Percentiles rank a stretch among this genome's conserved stretches.
Conservation (phyloP, 2,888 invertebrate species). For the Agriopis marginaria region DNA sequence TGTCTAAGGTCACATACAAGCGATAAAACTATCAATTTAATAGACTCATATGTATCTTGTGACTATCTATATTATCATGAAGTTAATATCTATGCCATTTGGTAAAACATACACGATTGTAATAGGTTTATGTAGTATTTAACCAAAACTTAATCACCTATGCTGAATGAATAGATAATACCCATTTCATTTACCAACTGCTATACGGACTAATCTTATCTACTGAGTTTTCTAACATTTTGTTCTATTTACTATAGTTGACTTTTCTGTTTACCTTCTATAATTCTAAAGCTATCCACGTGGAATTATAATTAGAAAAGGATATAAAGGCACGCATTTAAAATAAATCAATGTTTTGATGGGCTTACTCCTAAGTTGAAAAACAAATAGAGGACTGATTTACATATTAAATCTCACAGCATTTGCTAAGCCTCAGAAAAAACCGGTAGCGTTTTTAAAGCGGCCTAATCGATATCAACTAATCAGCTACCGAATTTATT, state of each 20-base stretch:
- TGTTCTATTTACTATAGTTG: too few relatives aligned
- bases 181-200: too few relatives aligned
- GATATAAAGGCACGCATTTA: too few relatives aligned
- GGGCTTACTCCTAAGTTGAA: background rate
- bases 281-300: too few relatives aligned
- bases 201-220: too few relatives aligned
- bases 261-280: too few relatives aligned
- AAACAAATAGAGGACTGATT: background rate
- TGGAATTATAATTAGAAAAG: too few relatives aligned
- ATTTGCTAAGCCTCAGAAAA: constrained; percentile 2
- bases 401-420: constrained; percentile 4
- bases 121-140: too few relatives aligned
- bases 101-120: constrained; percentile 2
- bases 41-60: constrained; percentile 40
- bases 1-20: constrained; percentile 54
- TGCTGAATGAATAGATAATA: too few relatives aligned
- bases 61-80: constrained; percentile 21
- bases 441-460: constrained; percentile 17
- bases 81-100: constrained; percentile 10
- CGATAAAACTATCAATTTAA: constrained; percentile 54
- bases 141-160: too few relatives aligned
- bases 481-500: constrained; percentile 21
- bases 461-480: constrained; percentile 17
- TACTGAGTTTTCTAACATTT: too few relatives aligned
- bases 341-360: background rate